Conservation (phyloP, 1,140 invertebrate genomes). For the Goniozus legneri region DNA sequence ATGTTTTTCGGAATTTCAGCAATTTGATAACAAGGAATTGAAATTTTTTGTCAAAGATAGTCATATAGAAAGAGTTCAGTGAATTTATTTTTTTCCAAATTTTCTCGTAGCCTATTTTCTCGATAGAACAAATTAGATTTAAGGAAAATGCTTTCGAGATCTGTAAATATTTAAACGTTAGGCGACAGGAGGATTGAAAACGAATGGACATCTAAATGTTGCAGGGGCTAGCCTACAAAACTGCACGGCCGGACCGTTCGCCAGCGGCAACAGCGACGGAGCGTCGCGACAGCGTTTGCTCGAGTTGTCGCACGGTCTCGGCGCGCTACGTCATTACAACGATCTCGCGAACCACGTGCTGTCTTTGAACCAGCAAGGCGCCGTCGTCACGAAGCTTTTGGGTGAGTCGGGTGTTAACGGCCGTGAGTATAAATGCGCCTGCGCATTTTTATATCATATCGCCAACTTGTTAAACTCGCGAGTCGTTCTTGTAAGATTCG, state of each 20-base stretch:
- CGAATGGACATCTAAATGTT: slow-evolving; percentile 14
- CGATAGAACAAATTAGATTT: background rate
- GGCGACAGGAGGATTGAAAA: too few relatives aligned
- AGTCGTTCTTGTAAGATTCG: too few relatives aligned
- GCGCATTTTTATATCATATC: too few relatives aligned
- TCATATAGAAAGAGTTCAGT: too few relatives aligned
- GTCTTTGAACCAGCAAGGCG: slow-evolving; percentile 65
- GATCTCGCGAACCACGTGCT: slow-evolving; percentile 69
- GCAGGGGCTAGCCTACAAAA: slow-evolving; percentile 46
- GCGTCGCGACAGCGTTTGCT: slow-evolving; percentile 57
- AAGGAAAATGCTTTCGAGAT: too few relatives aligned
- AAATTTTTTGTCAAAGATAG: too few relatives aligned
- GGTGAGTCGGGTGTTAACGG: slow-evolving; percentile 47
- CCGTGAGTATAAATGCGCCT: background rate
- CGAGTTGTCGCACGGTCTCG: slow-evolving; percentile 61
- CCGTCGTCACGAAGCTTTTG: slow-evolving; percentile 67
- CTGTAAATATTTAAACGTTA: too few relatives aligned
- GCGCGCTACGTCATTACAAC: slow-evolving; percentile 64
- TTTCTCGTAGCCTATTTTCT: too few relatives aligned
- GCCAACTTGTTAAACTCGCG: too few relatives aligned
- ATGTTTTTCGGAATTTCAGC: too few relatives aligned
- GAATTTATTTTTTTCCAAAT: too few relatives aligned
- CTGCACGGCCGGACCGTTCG: slow-evolving; percentile 43
- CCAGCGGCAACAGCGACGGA: slow-evolving; percentile 34
- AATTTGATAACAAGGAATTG: too few relatives aligned